Conservation (phyloP, 1,140 invertebrate species). For the Hormaphis cornu region DNA sequence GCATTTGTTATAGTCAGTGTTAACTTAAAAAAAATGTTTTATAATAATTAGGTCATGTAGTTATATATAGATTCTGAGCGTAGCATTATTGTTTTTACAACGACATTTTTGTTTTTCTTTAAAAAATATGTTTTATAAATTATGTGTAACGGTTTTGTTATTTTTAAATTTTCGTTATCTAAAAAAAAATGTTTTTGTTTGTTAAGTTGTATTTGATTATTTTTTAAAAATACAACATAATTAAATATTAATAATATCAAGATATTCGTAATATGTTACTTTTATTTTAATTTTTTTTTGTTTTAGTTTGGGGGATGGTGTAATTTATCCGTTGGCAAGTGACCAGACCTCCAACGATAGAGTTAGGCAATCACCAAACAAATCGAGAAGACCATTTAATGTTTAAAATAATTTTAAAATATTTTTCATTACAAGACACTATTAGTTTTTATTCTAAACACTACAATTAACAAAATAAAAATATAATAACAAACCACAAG, state of each 20-base stretch:
- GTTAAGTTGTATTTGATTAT: neutral
- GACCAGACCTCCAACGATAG: conserved; percentile 60
- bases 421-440: neutral
- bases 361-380: conserved; percentile 78
- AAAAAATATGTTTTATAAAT: too few relatives aligned
- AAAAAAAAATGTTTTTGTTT: neutral
- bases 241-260: too few relatives aligned
- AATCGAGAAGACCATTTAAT: conserved; percentile 52
- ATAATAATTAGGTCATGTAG: too few relatives aligned
- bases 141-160: too few relatives aligned
- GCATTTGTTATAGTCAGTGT: too few relatives aligned
- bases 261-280: conserved; percentile 23
- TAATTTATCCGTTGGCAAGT: conserved; percentile 69
- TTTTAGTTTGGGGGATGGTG: conserved; percentile 80
- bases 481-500: neutral
- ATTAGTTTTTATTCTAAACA: conserved; percentile 7
- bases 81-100: too few relatives aligned
- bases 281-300: conserved; percentile 37
- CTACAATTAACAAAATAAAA: neutral
- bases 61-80: too few relatives aligned
- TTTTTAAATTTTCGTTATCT: conserved; percentile 1
- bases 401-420: conserved; percentile 19
- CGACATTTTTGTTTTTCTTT: neutral
- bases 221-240: neutral
- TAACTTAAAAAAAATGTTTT: too few relatives aligned